Evolutionary conservation across 2,797 vertebrate species (phyloP), one percentile per base, ranked within the genome.

Genomic region (Argya squamiceps): DNA sequence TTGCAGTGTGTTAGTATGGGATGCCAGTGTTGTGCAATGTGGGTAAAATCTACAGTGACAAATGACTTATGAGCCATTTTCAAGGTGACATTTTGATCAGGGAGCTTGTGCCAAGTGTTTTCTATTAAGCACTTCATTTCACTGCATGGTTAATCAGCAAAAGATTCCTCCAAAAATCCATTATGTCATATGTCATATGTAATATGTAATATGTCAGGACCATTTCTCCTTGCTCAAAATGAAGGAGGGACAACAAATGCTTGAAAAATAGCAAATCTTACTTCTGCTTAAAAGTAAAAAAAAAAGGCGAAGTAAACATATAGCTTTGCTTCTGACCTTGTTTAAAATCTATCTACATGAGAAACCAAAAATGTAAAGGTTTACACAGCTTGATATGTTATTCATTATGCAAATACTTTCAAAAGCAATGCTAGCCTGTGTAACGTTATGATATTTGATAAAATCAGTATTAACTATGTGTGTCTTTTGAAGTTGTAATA

Each of bases 401-500:
- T 85, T 97, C 64, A 58, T 96, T 98, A 93, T 96, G 81, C 93
- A 96, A 97, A 96, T 96, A 80, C 76, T 86, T 91, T 86, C 70
- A 87, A 94, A 97, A 97, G 88, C 83, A 96, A 43, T 86, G 56
- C 86, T 82, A 88, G 60, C 32, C 73, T 84, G 55, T 80, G 67
- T 94, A 93, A 83, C 64, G 62, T 97, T 97, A 96, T 82, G 81
- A 82, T 89, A 64, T 86, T 96, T n/a, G 85, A 97, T 97, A 97
- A 97, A 97, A 97, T 97, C 95, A 88, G 80, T 85, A 97, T 93
- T 96, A 97, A 88, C 80, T 97, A 46, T 91, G 73, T 63, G 59
- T 96, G 88, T 90, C 96, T 97, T 97, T 97, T 96, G 97, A 98
- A 97, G 93, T 92, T 96, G 37, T 88, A 90, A 49, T 96, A 96